phyloP scores from a whole-genome alignment of 1,140 invertebrate species.

The Meloidogyne floridensis region DNA sequence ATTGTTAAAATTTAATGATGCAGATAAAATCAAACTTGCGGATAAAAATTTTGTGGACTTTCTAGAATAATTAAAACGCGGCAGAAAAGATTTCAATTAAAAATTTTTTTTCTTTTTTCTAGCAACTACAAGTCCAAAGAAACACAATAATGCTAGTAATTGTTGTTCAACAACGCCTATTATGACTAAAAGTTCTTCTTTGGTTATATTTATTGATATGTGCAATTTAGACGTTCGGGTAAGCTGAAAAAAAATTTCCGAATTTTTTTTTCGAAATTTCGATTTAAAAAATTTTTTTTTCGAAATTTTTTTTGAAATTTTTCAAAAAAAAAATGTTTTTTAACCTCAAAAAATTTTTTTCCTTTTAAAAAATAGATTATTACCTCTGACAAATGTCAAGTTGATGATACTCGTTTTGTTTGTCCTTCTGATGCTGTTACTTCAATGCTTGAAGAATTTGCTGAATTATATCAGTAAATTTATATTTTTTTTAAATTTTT shows the following conservation, averaged over 20 bases:
- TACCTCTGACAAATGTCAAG: conserved; percentile 32
- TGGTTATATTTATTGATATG: conserved; percentile 40
- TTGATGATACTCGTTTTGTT: conserved; percentile 33
- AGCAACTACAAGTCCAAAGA: conserved; percentile 16
- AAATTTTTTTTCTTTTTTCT: neutral
- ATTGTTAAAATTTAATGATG: too few relatives aligned
- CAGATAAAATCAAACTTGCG: too few relatives aligned
- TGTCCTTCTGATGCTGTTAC: conserved; percentile 48
- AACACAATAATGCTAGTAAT: neutral
- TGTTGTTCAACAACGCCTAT: neutral
- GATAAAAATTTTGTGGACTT: neutral
- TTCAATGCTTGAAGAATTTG: conserved; percentile 51
- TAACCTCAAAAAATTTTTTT: too few relatives aligned
- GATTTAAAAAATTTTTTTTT: conserved; percentile 20
- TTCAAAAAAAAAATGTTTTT: too few relatives aligned
- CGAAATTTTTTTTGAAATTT: too few relatives aligned
- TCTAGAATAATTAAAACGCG: too few relatives aligned
- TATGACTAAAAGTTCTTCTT: conserved; percentile 15
- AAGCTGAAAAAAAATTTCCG: conserved; percentile 25
- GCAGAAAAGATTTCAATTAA: neutral
- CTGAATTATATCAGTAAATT: conserved; percentile 32
- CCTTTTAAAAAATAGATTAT: conserved; percentile 25
- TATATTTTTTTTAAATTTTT: neutral
- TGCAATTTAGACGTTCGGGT: conserved; percentile 41
- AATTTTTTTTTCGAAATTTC: conserved; percentile 2